Evolutionary conservation across 2,888 invertebrate species (phyloP).

Genomic region (Nebria salina): DNA sequence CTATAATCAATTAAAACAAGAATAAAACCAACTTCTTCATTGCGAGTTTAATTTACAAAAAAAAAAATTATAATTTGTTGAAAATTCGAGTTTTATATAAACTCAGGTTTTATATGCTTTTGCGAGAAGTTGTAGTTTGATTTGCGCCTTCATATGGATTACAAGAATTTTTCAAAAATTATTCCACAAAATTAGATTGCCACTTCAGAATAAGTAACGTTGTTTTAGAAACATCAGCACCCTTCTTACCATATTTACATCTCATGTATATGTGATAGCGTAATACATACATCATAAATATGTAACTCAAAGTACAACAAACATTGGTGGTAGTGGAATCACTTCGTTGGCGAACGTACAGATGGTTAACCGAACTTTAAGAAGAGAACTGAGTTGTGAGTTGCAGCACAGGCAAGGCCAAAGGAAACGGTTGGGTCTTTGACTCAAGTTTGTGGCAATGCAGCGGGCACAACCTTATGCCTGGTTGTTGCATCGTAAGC

Average conservation of each 20-base stretch:
- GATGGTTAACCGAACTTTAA: neutral
- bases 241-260: neutral
- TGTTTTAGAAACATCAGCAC: no score
- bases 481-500: constrained; percentile 18
- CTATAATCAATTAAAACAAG: no score
- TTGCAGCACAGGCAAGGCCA: neutral
- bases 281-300: neutral
- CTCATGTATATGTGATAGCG: neutral
- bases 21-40: no score
- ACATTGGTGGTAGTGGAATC: neutral
- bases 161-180: no score
- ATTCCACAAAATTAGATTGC: no score
- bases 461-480: neutral
- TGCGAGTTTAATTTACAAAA: no score
- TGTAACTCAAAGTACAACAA: neutral
- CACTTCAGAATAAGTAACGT: no score
- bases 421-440: constrained; percentile 27
- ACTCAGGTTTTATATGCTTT: no score
- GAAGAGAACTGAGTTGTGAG: neutral
- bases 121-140: no score
- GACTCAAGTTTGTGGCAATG: constrained; percentile 25
- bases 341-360: neutral
- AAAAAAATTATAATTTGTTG: no score
- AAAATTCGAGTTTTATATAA: no score
- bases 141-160: no score